Evolutionary conservation across 1,140 invertebrate genomes (phyloP), one percentile per base, ranked within the genome.

Genomic region (Yoshiicerus persimilis): DNA sequence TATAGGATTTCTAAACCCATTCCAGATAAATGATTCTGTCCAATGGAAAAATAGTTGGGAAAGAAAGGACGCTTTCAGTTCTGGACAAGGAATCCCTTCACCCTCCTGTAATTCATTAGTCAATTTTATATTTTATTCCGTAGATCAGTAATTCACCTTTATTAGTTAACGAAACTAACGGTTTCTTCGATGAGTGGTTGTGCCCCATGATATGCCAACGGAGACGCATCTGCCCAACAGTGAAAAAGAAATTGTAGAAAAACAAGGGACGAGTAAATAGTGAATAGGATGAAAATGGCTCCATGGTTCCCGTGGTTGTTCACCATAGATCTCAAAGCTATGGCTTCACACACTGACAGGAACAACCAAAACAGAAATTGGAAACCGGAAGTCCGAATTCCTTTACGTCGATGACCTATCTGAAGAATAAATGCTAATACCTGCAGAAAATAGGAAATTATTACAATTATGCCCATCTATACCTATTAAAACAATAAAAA

Each of bases 361-460:
- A 97, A 92, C 36, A 97, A 93, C 97, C 97, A 98, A 93, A 98
- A 98, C 70, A 97, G 92, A 92, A 98, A 98, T 90, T 97, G 93
- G 77, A 97, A 93, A 30, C 97, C 97, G n/a, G 97, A 98, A n/a
- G 97, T 96, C 91, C 96, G 93, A 89, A 98, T 93, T 36, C 97
- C 97, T 94, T 95, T 94, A 92, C 96, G 96, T 91, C 95, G 83
- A 25, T 84, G 83, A 23, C 38, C 11, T 84, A 84, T 84, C 36
- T 77, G 70, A 77, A 77, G 70, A 77, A 77, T n/a, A 36, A 77
- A 77, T 36, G 30, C 70, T 77, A 77, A 9, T 16, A 77, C 20
- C 70, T 77, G 20, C 16, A 77, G 5, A 75, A 20, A 10, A 25
- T 9, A 66, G 62, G 2, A 23, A 75, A 16, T 32, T 4, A 70